Conservation (phyloP, 2,888 invertebrate species). For the Phortica magna region DNA sequence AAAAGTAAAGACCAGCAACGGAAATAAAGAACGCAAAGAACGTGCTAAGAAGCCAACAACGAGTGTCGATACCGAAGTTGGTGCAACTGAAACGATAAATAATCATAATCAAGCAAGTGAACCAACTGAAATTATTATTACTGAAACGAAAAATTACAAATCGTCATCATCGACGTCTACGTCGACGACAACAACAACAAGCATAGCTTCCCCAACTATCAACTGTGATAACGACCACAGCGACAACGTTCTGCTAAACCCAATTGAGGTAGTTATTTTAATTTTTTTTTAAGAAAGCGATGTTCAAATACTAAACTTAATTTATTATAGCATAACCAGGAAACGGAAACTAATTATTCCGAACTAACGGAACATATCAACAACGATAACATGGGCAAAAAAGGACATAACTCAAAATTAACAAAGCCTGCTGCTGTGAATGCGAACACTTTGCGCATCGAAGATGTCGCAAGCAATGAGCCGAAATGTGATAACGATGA, state of each 20-base stretch:
- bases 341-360: neutral
- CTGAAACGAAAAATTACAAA: slow-evolving; percentile 46
- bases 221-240: slow-evolving; percentile 63
- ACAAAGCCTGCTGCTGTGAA: slow-evolving; percentile 74
- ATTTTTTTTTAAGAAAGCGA: neutral
- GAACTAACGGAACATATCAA: neutral
- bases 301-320: neutral
- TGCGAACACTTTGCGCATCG: slow-evolving; percentile 80
- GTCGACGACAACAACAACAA: neutral
- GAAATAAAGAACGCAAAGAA: slow-evolving; percentile 55
- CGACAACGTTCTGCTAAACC: neutral
- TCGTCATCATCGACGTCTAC: slow-evolving; percentile 1
- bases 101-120: slow-evolving; percentile 1
- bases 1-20: slow-evolving; percentile 52
- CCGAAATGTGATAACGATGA: slow-evolving; percentile 80
- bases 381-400: slow-evolving; percentile 26
- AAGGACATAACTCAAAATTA: slow-evolving; percentile 33
- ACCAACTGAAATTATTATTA: slow-evolving; percentile 28
- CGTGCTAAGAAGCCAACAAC: slow-evolving; percentile 58
- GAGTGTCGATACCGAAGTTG: slow-evolving; percentile 19
- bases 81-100: slow-evolving; percentile 42
- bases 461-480: slow-evolving; percentile 69
- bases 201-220: neutral
- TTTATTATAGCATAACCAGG: neutral
- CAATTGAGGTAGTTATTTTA: neutral